These are phyloP conservation scores for Eurystomus glaucurus DNA, from an alignment of 2,797 vertebrate genomes.

Conservation along the genomic window DNA sequence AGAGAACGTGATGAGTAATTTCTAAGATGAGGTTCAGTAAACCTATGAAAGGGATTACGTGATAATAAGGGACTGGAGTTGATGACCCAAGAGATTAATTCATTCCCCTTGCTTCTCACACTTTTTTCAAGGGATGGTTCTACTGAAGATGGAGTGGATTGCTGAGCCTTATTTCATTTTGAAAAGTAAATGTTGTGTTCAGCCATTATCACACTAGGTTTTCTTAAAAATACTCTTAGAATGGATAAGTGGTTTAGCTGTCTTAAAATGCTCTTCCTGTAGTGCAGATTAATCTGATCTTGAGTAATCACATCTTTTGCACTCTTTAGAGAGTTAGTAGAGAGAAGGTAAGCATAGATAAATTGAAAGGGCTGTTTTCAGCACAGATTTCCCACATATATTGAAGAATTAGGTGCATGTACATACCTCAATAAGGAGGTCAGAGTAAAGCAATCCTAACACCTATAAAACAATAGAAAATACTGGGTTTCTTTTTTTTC, in stretches of 20 bases:
- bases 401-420: not conserved
- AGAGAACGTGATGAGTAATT: not conserved
- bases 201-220: not conserved
- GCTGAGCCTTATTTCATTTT: not conserved
- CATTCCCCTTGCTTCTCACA: not conserved
- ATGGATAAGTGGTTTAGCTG: not conserved
- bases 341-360: not conserved
- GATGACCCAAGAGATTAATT: not conserved
- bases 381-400: not conserved
- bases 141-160: not conserved
- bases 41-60: not conserved
- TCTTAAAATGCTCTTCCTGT: not conserved
- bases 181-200: not conserved
- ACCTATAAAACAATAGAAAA: constrained; percentile 7
- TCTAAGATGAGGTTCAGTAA: not conserved
- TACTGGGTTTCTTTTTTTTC: not conserved
- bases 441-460: not conserved
- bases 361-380: not conserved
- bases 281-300: not conserved
- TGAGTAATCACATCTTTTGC: not conserved
- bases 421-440: not conserved
- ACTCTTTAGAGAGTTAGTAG: not conserved
- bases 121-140: not conserved
- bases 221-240: not conserved
- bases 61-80: not conserved